phyloP scores from a whole-genome alignment of 2,888 invertebrate species.

The Loripinus fragilis region DNA sequence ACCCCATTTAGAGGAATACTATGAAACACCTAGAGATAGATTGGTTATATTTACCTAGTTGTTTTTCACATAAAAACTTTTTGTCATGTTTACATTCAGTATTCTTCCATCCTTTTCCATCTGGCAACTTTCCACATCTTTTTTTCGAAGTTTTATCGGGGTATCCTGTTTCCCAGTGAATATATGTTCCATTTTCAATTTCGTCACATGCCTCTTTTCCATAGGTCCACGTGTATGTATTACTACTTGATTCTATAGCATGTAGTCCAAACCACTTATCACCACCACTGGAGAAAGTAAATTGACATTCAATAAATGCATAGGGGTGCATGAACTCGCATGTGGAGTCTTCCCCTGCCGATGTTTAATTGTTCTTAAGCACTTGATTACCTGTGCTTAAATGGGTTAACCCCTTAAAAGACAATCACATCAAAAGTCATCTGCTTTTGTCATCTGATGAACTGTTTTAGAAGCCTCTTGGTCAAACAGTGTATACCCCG shows the following conservation, averaged over 20 bases:
- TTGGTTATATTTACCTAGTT: neutral
- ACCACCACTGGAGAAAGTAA: neutral
- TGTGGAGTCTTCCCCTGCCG: no score
- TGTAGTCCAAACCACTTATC: neutral
- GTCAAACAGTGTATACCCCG: no score
- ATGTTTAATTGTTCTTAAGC: no score
- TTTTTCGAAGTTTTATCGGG: neutral
- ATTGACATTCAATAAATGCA: no score
- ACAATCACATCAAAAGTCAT: no score
- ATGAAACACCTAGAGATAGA: no score
- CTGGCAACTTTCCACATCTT: neutral
- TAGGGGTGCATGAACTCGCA: no score
- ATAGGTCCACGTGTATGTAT: neutral
- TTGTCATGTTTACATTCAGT: neutral
- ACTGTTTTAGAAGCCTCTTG: no score
- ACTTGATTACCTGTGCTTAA: no score
- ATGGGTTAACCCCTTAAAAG: no score
- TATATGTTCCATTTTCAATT: neutral
- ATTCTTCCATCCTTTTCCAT: neutral
- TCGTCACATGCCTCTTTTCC: neutral
- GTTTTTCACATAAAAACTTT: neutral
- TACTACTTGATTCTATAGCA: neutral
- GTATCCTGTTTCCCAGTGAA: neutral
- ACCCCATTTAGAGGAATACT: no score
- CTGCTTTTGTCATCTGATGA: no score